Conservation (phyloP, 2,797 vertebrate genomes). For the Okamejei kenojei region DNA sequence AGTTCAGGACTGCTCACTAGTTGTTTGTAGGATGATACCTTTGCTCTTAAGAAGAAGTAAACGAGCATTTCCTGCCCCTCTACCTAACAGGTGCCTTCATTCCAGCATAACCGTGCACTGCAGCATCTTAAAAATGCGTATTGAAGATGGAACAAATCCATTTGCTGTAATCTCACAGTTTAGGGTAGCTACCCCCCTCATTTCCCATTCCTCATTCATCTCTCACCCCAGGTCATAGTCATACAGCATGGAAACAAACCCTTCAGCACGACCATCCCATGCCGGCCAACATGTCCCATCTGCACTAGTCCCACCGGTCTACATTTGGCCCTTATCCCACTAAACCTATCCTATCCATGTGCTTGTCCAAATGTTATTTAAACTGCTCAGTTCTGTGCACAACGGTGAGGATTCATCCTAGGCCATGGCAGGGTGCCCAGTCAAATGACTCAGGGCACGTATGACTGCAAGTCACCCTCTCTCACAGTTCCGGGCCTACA, state of each 20-base stretch:
- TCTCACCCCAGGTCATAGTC: too few relatives aligned
- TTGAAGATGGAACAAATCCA: background rate
- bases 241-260: too few relatives aligned
- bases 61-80: background rate
- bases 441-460: background rate
- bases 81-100: background rate
- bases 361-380: too few relatives aligned
- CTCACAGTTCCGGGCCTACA: background rate
- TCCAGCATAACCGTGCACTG: background rate
- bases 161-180: background rate
- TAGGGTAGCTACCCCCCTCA: background rate
- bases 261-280: too few relatives aligned
- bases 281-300: too few relatives aligned
- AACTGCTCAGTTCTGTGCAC: background rate
- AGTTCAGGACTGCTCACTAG: too few relatives aligned
- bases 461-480: background rate
- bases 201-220: too few relatives aligned
- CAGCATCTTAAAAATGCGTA: background rate
- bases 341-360: too few relatives aligned
- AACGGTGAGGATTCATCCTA: background rate
- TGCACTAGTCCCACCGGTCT: too few relatives aligned
- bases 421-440: background rate
- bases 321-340: too few relatives aligned
- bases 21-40: background rate
- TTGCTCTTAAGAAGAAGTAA: background rate